Conservation (phyloP, 2,113 vertebrate species). For the Bubalus kerabau region DNA sequence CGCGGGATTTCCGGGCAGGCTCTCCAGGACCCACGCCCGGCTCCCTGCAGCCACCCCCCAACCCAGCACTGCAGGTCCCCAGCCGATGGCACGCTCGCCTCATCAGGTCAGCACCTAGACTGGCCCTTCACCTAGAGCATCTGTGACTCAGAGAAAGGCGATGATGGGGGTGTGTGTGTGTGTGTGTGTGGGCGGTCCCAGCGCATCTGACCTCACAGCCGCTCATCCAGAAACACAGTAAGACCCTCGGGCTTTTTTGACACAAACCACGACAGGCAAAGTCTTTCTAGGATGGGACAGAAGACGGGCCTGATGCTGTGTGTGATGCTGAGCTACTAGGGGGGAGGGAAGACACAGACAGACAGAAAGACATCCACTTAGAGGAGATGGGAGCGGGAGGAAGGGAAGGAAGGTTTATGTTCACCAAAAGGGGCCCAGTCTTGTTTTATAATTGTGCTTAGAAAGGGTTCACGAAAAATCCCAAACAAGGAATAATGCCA, state of each 20-base stretch:
- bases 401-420: neutral
- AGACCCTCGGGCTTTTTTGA: accelerated
- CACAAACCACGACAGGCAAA: neutral
- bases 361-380: neutral
- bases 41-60: accelerated
- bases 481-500: neutral
- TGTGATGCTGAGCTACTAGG: accelerated
- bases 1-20: neutral
- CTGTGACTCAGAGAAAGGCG: accelerated
- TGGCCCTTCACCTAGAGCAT: neutral
- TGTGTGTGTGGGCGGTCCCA: too few species aligned
- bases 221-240: neutral
- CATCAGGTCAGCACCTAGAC: accelerated
- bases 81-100: accelerated
- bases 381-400: too few species aligned
- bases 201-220: accelerated
- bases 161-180: too few species aligned
- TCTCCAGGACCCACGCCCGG: accelerated
- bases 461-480: neutral
- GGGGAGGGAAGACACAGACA: neutral
- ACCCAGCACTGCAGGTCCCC: accelerated
- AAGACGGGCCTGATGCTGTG: too few species aligned
- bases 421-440: neutral
- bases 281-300: neutral
- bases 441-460: neutral